These are phyloP conservation scores for Bugulina stolonifera DNA, from an alignment of 2,888 invertebrate genomes.

Conservation along the genomic window DNA sequence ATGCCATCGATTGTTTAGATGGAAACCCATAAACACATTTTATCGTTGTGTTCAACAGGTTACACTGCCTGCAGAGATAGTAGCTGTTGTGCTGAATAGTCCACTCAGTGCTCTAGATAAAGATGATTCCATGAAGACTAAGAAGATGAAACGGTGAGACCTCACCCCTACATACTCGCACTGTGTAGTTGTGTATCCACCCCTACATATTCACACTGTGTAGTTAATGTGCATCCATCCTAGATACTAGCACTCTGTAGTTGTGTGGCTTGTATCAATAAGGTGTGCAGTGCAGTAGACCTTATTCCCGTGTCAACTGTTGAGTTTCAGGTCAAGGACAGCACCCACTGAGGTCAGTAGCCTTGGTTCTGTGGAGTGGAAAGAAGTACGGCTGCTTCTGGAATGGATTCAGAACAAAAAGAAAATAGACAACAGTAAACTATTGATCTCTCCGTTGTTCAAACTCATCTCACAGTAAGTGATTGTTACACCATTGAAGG, in stretches of 20 bases:
- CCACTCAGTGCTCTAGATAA: neutral
- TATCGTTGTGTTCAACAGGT: neutral
- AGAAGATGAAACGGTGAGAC: conserved; percentile 15
- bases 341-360: neutral
- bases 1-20: no score
- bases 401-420: conserved; percentile 79
- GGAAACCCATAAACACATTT: no score
- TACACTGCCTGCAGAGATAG: conserved; percentile 1
- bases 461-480: conserved; percentile 65
- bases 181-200: neutral
- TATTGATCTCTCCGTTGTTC: conserved; percentile 70
- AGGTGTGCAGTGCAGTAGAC: no score
- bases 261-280: neutral
- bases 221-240: neutral
- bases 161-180: neutral
- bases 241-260: neutral
- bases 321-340: neutral
- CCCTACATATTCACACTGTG: neutral
- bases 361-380: conserved; percentile 60
- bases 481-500: neutral
- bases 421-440: conserved; percentile 64
- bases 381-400: conserved; percentile 69
- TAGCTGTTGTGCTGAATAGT: neutral
- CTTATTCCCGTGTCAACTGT: neutral
- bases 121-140: conserved; percentile 17